Evolutionary conservation across 2,797 vertebrate species (phyloP).

Genomic region (Chlorospingus flavigularis): DNA sequence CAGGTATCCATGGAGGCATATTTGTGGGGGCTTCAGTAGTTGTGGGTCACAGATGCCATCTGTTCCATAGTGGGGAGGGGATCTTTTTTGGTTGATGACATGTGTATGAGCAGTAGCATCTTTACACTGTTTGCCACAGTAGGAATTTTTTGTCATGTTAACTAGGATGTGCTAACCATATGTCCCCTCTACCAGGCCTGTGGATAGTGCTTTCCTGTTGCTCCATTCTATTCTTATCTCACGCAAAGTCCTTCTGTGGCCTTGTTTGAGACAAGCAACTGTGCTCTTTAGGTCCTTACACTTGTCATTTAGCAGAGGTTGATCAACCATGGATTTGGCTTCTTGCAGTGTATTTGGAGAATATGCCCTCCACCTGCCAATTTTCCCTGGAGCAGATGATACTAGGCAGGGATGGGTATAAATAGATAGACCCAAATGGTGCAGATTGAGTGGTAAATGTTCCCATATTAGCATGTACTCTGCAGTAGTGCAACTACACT

Average conservation of each 20-base stretch:
- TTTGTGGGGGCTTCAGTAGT: not conserved
- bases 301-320: not conserved
- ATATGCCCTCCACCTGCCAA: not conserved
- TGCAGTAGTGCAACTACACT: not conserved
- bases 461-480: not conserved
- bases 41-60: not conserved
- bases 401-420: not conserved
- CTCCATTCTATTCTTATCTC: not conserved
- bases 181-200: not conserved
- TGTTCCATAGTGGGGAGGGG: not conserved
- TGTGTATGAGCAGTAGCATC: not conserved
- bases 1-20: not conserved
- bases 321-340: not conserved
- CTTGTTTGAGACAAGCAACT: not conserved
- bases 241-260: not conserved
- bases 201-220: not conserved
- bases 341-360: not conserved
- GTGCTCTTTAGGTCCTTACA: not conserved
- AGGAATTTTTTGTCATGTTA: not conserved
- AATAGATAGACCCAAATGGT: not conserved
- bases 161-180: not conserved
- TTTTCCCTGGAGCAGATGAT: accelerated
- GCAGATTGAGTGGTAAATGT: not conserved
- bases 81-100: not conserved
- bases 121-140: not conserved